phyloP scores from a whole-genome alignment of 2,113 vertebrate genomes.

The Labeo catla region DNA sequence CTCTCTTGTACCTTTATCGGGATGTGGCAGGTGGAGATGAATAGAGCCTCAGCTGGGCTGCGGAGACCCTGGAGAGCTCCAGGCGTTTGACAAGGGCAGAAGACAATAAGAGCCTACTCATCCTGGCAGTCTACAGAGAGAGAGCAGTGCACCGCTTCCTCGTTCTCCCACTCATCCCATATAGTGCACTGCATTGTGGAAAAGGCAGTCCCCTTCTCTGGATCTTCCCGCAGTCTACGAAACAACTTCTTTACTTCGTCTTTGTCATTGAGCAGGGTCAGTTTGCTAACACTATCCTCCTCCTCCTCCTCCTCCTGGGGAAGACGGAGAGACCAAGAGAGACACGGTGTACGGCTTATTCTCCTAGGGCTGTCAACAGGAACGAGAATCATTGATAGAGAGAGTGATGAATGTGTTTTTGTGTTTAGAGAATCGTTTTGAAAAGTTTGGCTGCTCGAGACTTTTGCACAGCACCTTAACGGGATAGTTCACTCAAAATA shows the following conservation, averaged over 20 bases:
- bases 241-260: constrained; percentile 29
- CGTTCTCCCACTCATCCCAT: constrained; percentile 18
- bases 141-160: constrained; percentile 13
- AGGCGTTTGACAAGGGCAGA: constrained; percentile 53
- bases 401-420: not conserved
- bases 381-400: not conserved
- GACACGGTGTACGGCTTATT: not conserved
- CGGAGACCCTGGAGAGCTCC: constrained; percentile 54
- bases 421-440: not conserved
- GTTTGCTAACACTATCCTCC: constrained; percentile 12
- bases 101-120: constrained; percentile 58
- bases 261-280: constrained; percentile 30
- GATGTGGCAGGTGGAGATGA: constrained; percentile 59
- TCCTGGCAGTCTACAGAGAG: constrained; percentile 43
- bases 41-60: constrained; percentile 54
- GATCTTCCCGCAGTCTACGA: constrained; percentile 7
- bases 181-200: constrained; percentile 3
- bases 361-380: not conserved
- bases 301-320: not conserved
- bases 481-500: too few relatives aligned
- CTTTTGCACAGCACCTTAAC: not conserved
- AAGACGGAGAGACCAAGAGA: not conserved
- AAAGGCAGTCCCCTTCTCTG: not conserved
- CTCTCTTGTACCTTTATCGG: constrained; percentile 54
- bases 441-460: not conserved